phyloP scores from a whole-genome alignment of 1,140 invertebrate genomes.

The Monochamus saltuarius region DNA sequence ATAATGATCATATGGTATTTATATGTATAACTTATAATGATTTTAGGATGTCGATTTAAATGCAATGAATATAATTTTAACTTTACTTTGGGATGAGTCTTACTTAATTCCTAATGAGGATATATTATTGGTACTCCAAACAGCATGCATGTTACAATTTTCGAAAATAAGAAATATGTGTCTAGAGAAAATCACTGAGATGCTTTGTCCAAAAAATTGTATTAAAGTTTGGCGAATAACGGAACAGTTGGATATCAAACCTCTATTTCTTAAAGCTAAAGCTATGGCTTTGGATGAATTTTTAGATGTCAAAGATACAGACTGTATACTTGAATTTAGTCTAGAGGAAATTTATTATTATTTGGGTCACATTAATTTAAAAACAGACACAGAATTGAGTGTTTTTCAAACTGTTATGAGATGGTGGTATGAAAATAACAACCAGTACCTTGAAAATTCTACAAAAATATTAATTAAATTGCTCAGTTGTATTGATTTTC shows the following conservation, averaged over 20 bases:
- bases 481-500: slow-evolving; percentile 41
- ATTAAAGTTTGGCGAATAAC: slow-evolving; percentile 43
- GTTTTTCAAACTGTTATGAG: slow-evolving; percentile 42
- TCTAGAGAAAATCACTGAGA: slow-evolving; percentile 25
- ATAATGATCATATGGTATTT: background rate
- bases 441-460: slow-evolving; percentile 14
- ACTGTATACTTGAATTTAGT: slow-evolving; percentile 33
- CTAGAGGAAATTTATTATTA: slow-evolving; percentile 40
- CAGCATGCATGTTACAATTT: slow-evolving; percentile 46
- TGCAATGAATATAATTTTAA: slow-evolving; percentile 39
- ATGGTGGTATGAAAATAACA: slow-evolving; percentile 42
- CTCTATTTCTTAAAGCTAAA: slow-evolving; percentile 44
- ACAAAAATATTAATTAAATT: slow-evolving; percentile 26
- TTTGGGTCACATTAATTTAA: slow-evolving; percentile 37
- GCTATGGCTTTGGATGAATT: slow-evolving; percentile 40
- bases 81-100: slow-evolving; percentile 18
- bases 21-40: slow-evolving; percentile 2
- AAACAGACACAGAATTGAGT: slow-evolving; percentile 36
- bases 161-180: slow-evolving; percentile 29
- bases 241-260: slow-evolving; percentile 36
- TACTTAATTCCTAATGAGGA: slow-evolving; percentile 31
- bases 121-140: slow-evolving; percentile 34
- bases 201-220: slow-evolving; percentile 36
- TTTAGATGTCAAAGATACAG: slow-evolving; percentile 29
- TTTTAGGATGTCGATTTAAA: slow-evolving; percentile 41